These are phyloP conservation scores for Xenopus petersii DNA, from an alignment of 2,797 vertebrate genomes.

Conservation along the genomic window DNA sequence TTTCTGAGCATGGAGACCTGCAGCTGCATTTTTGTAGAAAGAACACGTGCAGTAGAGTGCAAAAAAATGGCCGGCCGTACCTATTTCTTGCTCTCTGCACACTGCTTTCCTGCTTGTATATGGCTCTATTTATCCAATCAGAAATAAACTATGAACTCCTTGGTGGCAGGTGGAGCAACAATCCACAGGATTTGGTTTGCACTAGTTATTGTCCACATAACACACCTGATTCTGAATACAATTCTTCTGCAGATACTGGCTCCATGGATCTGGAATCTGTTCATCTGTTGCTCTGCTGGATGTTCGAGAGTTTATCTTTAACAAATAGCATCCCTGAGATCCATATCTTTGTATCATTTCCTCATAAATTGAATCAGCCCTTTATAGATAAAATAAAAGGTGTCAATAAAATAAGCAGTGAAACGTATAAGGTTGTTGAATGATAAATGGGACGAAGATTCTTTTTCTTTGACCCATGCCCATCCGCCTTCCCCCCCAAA, in stretches of 20 bases:
- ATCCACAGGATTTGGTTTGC: background rate
- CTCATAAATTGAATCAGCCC: slow-evolving; percentile 90
- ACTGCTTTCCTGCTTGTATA: too few relatives aligned
- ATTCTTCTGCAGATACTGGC: slow-evolving; percentile 91
- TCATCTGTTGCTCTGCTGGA: slow-evolving; percentile 78
- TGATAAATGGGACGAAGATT: background rate
- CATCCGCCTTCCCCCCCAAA: too few relatives aligned
- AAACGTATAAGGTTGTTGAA: background rate
- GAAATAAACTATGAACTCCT: too few relatives aligned
- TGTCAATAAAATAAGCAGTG: background rate
- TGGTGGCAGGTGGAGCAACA: too few relatives aligned
- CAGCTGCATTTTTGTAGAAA: too few relatives aligned
- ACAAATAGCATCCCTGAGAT: slow-evolving; percentile 90
- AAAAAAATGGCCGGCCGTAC: too few relatives aligned
- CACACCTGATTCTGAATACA: slow-evolving; percentile 80
- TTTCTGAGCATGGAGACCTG: too few relatives aligned
- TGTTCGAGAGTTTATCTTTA: slow-evolving; percentile 90
- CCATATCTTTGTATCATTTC: slow-evolving; percentile 97
- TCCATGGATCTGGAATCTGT: slow-evolving; percentile 98
- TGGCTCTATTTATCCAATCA: too few relatives aligned
- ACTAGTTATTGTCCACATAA: slow-evolving; percentile 20
- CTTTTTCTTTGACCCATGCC: too few relatives aligned
- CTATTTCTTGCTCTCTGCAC: too few relatives aligned
- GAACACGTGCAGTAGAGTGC: too few relatives aligned
- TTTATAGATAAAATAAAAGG: slow-evolving; percentile 53